A percentile compares a stretch with the other conserved stretches of the same genome.
phyloP scores from a whole-genome alignment of 1,140 invertebrate genomes.

The Drosophila ananassae region DNA sequence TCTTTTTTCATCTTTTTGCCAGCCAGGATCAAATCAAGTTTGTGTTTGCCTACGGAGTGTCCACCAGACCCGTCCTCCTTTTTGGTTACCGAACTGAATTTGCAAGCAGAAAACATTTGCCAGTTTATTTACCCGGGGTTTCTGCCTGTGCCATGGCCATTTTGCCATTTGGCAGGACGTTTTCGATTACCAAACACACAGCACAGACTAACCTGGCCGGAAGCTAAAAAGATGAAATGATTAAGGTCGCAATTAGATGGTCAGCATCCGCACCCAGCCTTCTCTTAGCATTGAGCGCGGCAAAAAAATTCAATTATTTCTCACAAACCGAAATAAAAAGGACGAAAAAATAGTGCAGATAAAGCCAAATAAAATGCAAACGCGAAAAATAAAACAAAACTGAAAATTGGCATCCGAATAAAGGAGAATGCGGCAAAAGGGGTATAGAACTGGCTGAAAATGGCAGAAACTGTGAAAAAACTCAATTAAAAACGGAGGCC shows the following conservation, averaged over 20 bases:
- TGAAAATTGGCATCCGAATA: slow-evolving; percentile 35
- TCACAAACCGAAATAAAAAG: slow-evolving; percentile 11
- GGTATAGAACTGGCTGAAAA: slow-evolving; percentile 26
- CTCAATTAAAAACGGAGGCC: slow-evolving; percentile 47
- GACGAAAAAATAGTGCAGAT: slow-evolving; percentile 2
- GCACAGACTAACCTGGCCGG: slow-evolving; percentile 64
- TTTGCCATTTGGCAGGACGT: slow-evolving; percentile 43
- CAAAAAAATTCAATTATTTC: slow-evolving; percentile 52
- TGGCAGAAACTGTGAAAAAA: slow-evolving; percentile 44
- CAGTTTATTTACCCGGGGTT: slow-evolving; percentile 36
- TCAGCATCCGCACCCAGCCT: slow-evolving; percentile 21
- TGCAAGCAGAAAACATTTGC: slow-evolving; percentile 43
- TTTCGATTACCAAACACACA: slow-evolving; percentile 51
- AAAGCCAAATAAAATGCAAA: slow-evolving; percentile 23
- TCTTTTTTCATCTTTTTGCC: slow-evolving; percentile 28
- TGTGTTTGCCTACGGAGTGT: slow-evolving; percentile 45
- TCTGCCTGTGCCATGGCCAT: slow-evolving; percentile 14
- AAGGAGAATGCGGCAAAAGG: slow-evolving; percentile 27
- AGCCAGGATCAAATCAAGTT: slow-evolving; percentile 45
- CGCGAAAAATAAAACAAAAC: slow-evolving; percentile 22
- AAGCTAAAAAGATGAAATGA: slow-evolving; percentile 72
- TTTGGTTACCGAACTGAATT: slow-evolving; percentile 15
- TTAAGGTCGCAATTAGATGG: slow-evolving; percentile 70
- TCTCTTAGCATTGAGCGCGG: slow-evolving; percentile 1
- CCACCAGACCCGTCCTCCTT: slow-evolving; percentile 4